phyloP scores from a whole-genome alignment of 2,113 vertebrate genomes.

The Trinectes maculatus region DNA sequence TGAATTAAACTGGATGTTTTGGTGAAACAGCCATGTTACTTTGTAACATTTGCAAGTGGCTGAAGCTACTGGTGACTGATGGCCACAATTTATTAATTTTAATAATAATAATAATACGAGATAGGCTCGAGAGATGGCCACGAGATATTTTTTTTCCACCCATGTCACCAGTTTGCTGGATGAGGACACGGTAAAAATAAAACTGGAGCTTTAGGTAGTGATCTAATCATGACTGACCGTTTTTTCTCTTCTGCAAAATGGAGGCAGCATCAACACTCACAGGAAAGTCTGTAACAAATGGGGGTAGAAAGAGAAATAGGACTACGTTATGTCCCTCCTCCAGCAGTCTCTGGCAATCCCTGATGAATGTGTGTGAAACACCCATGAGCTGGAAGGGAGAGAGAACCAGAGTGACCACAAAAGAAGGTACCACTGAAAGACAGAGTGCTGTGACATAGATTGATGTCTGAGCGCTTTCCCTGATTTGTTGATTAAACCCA shows the following conservation, averaged over 20 bases:
- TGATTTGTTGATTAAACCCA: constrained; percentile 99
- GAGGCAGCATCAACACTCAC: constrained; percentile 2
- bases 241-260: neutral
- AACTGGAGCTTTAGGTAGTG: neutral
- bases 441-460: constrained; percentile 87
- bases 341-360: constrained; percentile 3
- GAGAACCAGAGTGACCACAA: constrained; percentile 46
- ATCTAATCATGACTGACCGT: neutral
- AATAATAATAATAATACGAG: too few species aligned
- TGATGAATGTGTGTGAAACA: constrained; percentile 84
- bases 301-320: neutral
- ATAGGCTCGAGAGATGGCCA: too few species aligned
- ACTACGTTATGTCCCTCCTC: constrained; percentile 4
- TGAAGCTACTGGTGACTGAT: too few species aligned
- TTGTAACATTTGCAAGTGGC: too few species aligned
- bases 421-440: constrained; percentile 75
- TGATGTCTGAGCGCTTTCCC: constrained; percentile 92
- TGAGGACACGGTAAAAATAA: too few species aligned
- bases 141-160: too few species aligned
- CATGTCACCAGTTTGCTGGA: too few species aligned
- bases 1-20: too few species aligned
- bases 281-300: constrained; percentile 7
- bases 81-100: too few species aligned
- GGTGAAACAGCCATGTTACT: too few species aligned
- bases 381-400: constrained; percentile 69